Evolutionary conservation across 2,888 invertebrate genomes (phyloP).

Genomic region (Polydrusus pterygomalis): DNA sequence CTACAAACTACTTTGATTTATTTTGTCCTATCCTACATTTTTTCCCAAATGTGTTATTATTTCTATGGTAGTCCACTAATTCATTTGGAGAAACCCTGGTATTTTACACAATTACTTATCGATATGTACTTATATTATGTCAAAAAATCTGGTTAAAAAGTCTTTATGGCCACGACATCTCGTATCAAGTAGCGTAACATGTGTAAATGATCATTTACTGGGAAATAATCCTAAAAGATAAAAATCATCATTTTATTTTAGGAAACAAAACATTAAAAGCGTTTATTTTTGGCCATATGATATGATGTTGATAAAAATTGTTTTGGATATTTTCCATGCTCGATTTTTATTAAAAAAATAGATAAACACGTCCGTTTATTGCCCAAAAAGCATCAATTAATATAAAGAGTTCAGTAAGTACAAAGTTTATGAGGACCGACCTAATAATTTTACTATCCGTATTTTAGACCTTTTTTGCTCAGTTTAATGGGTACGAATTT

Average conservation of each 20-base stretch:
- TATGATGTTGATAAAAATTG: no score
- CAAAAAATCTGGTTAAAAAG: no score
- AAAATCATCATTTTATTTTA: neutral
- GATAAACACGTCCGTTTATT: neutral
- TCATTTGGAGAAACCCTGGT: no score
- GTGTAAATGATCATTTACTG: no score
- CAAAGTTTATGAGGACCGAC: no score
- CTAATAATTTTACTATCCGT: no score
- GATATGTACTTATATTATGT: no score
- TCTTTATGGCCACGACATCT: neutral
- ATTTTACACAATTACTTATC: no score
- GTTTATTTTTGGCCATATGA: no score
- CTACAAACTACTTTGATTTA: constrained; percentile 5
- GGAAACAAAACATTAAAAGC: neutral
- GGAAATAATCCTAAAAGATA: neutral
- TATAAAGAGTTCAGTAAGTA: neutral
- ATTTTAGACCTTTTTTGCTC: no score
- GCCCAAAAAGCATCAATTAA: neutral
- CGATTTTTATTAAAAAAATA: neutral
- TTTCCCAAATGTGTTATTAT: no score
- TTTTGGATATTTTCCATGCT: neutral
- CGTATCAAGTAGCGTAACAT: neutral
- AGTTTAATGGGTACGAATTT: neutral
- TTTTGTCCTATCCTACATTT: neutral
- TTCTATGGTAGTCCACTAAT: no score